Base-by-base conservation (phyloP, 2,113 vertebrate species). In the Pterocles gutturalis region DNA sequence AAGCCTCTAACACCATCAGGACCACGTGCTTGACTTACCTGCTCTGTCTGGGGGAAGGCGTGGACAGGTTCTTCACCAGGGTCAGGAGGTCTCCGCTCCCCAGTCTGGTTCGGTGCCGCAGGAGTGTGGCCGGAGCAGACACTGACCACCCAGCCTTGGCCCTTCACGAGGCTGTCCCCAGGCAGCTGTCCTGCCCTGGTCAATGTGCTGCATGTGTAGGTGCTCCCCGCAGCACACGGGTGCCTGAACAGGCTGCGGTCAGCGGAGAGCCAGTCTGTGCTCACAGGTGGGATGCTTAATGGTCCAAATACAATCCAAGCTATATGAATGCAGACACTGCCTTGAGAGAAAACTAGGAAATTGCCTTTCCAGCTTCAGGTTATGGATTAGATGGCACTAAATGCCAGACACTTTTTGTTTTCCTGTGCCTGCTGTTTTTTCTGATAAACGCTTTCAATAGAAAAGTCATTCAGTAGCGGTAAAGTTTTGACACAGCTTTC, bases 331-430 rank as follows among this genome's bases (percentile, higher is more conserved):
- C 22, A 19, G 12, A 69, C 15, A 5, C 15, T 18, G 18, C 38
- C 54, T 26, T 8, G 13, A 81, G 13, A 69, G 13, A 65, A 72
- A 70, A n/a, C 15, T 5, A 28, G 8, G 36, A 72, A 82, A 88
- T 21, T 0, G 0, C 10, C 48, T 64, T 83, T 79, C 51, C 61
- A 64, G 0, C n/a, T 62, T 79, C 53, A 61, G 31, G 12, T 76
- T 70, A 73, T 11, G 66, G 34, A 61, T 86, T 54, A 76, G 31
- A 45, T 4, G 13, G 49, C n/a, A 86, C 31, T 28, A 83, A 73
- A 45, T 70, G 31, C 17, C 38, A 86, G 80, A 20, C 43, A 49
- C 26, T 86, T 34, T 91, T 55, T 26, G 9, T 66, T 90, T 86
- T 70, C 19, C 36, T 73, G 10, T 48, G 55, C 36, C 38, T 73